phyloP scores from a whole-genome alignment of 2,888 invertebrate genomes.

The Sericinus montela region DNA sequence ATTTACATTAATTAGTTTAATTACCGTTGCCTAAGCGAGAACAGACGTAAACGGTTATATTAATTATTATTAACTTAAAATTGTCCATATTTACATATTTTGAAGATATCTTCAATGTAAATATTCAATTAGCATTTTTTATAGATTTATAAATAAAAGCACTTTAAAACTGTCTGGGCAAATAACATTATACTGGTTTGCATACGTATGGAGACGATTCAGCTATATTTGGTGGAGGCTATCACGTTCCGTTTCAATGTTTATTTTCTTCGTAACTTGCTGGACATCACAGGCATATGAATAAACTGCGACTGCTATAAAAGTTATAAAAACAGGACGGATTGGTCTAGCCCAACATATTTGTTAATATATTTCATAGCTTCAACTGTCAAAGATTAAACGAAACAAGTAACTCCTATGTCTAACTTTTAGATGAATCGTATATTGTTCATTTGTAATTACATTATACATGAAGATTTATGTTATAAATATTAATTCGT shows the following conservation, averaged over 20 bases:
- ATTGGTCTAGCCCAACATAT: too few species aligned
- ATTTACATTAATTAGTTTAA: background rate
- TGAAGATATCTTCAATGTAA: background rate
- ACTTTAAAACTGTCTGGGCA: constrained; percentile 24
- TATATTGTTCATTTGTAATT: too few species aligned
- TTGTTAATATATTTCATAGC: too few species aligned
- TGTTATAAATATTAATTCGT: too few species aligned
- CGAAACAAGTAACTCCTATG: too few species aligned
- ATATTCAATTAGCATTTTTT: constrained; percentile 17
- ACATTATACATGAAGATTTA: too few species aligned
- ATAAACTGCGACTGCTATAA: too few species aligned
- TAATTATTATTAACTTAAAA: constrained; percentile 6
- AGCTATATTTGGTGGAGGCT: constrained; percentile 12
- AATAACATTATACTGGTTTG: constrained; percentile 25
- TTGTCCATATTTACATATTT: background rate
- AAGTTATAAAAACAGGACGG: too few species aligned
- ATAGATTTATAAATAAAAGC: constrained; percentile 24
- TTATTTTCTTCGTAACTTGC: background rate
- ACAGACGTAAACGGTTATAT: background rate
- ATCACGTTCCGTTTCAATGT: background rate
- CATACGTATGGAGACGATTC: constrained; percentile 17
- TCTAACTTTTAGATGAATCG: too few species aligned
- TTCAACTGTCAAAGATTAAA: too few species aligned
- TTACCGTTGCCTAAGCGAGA: background rate
- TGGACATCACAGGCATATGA: background rate